Evolutionary conservation across 2,888 invertebrate species (phyloP), one percentile per base, ranked within the genome.

Genomic region (Dryobota labecula): DNA sequence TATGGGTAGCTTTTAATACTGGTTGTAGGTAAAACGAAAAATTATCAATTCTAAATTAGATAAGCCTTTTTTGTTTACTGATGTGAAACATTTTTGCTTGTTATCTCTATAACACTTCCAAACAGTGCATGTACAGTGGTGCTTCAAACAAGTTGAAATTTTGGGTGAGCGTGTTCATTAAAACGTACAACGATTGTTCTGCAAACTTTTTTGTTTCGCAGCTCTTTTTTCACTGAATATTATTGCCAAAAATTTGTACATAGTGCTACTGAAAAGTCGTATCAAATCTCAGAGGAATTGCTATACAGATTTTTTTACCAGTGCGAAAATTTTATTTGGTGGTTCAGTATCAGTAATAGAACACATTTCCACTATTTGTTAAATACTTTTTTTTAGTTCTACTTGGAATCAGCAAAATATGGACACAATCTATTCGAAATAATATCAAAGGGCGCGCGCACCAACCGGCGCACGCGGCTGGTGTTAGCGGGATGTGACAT

Each of bases 111-210:
- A 36, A 51, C 18, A 56, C 45, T 45, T 53, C 27, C 20, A 45
- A 70, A 54, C 18, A 64, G 18, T 53, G 13, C 33, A 61, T 24
- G 4, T 9, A n/a, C 18, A 62, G 47, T 41, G 65, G 57, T 49
- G 53, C 57, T 76, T 33, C n/a, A 66, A 63, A 58, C 18, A 38
- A 13, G 36, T 33, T 7, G 43, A 58, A 33, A 43, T 62, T 76
- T 76, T 60, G 13, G 30, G 49, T 49, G 60, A 51, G 49, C 36
- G 45, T 65, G 45, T 77, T 77, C 61, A 77, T 76, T 71, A 77
- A 77, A 65, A 72, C 24, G 24, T 49, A 76, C 78, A 66, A 53
- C 41, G 66, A 20, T 15, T 66, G 49, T 66, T 57, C 24, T 24
- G 33, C 7, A 27, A 65, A 66, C 49, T 71, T 73, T 65, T 73